Evolutionary conservation across 2,797 vertebrate genomes (phyloP).

Genomic region (Lindbergichthys nudifrons): DNA sequence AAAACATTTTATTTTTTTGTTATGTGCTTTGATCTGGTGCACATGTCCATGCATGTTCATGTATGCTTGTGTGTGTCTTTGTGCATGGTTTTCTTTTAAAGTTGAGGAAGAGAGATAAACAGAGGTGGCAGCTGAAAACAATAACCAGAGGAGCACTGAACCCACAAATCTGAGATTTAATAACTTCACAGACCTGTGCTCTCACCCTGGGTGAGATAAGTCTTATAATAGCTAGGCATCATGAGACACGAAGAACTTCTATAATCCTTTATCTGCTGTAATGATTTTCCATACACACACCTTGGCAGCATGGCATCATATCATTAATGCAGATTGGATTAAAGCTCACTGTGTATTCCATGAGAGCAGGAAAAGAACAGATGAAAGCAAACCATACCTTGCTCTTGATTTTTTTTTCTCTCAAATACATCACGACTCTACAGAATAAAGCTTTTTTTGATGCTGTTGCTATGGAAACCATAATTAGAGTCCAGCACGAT

Average conservation of each 20-base stretch:
- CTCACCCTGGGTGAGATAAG: slow-evolving; percentile 45
- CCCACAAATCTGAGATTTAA: slow-evolving; percentile 70
- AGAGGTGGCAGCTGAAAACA: slow-evolving; percentile 65
- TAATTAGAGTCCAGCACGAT: slow-evolving; percentile 63
- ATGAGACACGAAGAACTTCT: slow-evolving; percentile 35
- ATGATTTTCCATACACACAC: slow-evolving; percentile 3
- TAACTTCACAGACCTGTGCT: slow-evolving; percentile 63
- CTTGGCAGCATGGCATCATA: slow-evolving; percentile 11
- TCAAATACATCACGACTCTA: slow-evolving; percentile 30
- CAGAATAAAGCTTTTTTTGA: slow-evolving; percentile 18
- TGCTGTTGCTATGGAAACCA: slow-evolving; percentile 68
- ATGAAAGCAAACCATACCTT: slow-evolving; percentile 20
- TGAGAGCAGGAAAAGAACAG: neutral
- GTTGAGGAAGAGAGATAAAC: slow-evolving; percentile 52
- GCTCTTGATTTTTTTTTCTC: slow-evolving; percentile 15
- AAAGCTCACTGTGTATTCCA: slow-evolving; percentile 5
- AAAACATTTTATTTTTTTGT: neutral
- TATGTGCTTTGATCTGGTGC: neutral
- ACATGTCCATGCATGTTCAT: too few species aligned
- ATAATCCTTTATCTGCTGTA: neutral
- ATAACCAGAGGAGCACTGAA: slow-evolving; percentile 59
- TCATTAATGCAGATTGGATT: slow-evolving; percentile 6
- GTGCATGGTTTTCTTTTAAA: slow-evolving; percentile 51
- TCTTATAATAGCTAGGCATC: slow-evolving; percentile 59
- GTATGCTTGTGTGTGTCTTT: slow-evolving; percentile 1